Evolutionary conservation across 2,797 vertebrate genomes (phyloP).

Genomic region (Cynopterus sphinx): DNA sequence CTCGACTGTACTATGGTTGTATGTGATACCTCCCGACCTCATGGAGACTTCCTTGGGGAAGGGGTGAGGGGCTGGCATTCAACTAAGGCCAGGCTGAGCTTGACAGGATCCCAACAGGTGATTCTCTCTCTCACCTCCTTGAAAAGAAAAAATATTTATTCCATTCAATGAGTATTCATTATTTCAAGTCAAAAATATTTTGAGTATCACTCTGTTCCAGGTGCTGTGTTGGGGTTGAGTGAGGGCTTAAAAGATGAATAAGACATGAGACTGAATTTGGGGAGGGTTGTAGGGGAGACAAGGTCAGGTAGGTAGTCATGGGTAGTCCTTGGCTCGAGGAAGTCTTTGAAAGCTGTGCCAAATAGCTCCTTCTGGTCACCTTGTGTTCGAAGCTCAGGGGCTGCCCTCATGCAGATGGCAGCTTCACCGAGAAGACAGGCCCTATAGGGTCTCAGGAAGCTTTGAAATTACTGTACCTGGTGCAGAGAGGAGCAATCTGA

Average conservation of each 20-base stretch:
- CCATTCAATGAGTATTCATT: neutral
- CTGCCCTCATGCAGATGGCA: neutral
- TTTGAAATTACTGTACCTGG: neutral
- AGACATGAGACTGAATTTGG: neutral
- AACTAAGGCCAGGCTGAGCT: neutral
- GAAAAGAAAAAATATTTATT: conserved; percentile 36
- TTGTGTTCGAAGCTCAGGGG: neutral
- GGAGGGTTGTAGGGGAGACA: neutral
- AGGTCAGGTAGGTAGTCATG: neutral
- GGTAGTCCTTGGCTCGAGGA: neutral
- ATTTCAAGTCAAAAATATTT: conserved; percentile 15
- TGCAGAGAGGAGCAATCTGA: neutral
- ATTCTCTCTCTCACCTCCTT: neutral
- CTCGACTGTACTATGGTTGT: neutral
- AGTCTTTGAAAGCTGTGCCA: neutral
- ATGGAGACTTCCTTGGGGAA: neutral
- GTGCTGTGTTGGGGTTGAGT: neutral
- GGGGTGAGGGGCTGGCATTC: neutral
- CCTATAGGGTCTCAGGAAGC: neutral
- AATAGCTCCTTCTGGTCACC: neutral
- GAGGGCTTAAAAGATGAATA: neutral
- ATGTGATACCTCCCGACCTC: neutral
- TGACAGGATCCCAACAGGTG: neutral
- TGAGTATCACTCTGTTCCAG: neutral
- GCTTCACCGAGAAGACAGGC: neutral